phyloP scores from a whole-genome alignment of 1,140 invertebrate genomes.

The Caenorhabditis latens region DNA sequence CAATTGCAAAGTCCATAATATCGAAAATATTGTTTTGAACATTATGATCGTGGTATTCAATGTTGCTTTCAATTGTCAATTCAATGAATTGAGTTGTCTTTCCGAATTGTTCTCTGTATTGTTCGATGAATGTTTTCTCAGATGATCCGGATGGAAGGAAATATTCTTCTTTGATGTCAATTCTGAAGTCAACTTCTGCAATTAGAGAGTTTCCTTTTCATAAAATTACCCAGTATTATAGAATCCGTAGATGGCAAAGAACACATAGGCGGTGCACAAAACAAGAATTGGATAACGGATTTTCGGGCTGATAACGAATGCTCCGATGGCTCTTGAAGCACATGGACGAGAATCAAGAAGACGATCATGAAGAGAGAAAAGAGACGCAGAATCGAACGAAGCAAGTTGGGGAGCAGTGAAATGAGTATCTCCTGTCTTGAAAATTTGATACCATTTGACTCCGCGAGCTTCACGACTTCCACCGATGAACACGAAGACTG shows the following conservation, averaged over 20 bases:
- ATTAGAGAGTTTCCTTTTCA: not conserved
- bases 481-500: conserved; percentile 54
- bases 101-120: conserved; percentile 59
- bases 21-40: conserved; percentile 56
- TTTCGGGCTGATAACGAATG: conserved; percentile 49
- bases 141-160: conserved; percentile 53
- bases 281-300: conserved; percentile 64
- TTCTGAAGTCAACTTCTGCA: conserved; percentile 18
- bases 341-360: conserved; percentile 60
- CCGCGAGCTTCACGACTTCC: conserved; percentile 65
- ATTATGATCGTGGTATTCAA: conserved; percentile 62
- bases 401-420: conserved; percentile 61
- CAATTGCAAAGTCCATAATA: conserved; percentile 63
- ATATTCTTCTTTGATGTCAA: conserved; percentile 62
- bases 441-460: conserved; percentile 66
- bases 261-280: conserved; percentile 61
- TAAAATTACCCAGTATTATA: not conserved
- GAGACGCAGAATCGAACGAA: conserved; percentile 54
- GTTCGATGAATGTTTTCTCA: conserved; percentile 49
- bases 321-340: conserved; percentile 54
- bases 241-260: conserved; percentile 65
- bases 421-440: conserved; percentile 63
- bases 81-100: conserved; percentile 59
- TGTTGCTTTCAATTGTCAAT: conserved; percentile 52
- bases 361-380: conserved; percentile 63